Base-by-base conservation (phyloP, 1,140 invertebrate species). In the Drosophila nigromelanica region DNA sequence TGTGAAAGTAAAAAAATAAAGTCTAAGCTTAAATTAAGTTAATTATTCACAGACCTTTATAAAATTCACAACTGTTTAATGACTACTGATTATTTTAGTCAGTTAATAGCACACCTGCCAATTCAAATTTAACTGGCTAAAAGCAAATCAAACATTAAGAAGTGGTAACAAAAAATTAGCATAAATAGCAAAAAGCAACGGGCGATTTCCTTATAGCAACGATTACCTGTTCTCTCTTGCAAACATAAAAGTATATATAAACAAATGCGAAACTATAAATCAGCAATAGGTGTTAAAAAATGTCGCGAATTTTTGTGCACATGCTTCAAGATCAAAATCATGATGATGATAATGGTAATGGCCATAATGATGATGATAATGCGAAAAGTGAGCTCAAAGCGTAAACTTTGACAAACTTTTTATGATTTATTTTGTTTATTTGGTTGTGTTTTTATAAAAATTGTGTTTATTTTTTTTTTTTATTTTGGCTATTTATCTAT, bases 271-370 rank as follows among this genome's bases (percentile, higher is more conserved):
- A 37, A 18, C 45, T 54, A 50, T 50, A 69, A 79, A 81, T 68
- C 59, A 58, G 69, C 15, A 24, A 63, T 70, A 78, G 50, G 58
- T 86, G 74, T 68, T 68, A 51, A 59, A 42, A 64, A 10, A 70
- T 73, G 56, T 48, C 50, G 50, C 45, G 30, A 67, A 33, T 42
- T 51, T 54, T 60, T 35, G 33, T 35, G 33, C 33, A 35, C 33
- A 48, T 30, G 48, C 63, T 37, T 72, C 78, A 86, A 80, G 62
- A 66, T 81, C 75, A 73, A 76, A 76, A 79, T 45, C 60, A 50
- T 27, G 30, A 80, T 80, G 2, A 85, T 62, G 42, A 62, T 61
- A 47, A 62, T 55, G 35, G 21, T 61, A 51, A 58, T 60, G 37
- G 14, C 50, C n/a, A 54, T 61, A 15, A 55, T 62, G 30, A 33